Percentiles rank a stretch among this genome's conserved stretches.
Conservation (phyloP, 2,797 vertebrate species). For the Muscicapa comitata region DNA sequence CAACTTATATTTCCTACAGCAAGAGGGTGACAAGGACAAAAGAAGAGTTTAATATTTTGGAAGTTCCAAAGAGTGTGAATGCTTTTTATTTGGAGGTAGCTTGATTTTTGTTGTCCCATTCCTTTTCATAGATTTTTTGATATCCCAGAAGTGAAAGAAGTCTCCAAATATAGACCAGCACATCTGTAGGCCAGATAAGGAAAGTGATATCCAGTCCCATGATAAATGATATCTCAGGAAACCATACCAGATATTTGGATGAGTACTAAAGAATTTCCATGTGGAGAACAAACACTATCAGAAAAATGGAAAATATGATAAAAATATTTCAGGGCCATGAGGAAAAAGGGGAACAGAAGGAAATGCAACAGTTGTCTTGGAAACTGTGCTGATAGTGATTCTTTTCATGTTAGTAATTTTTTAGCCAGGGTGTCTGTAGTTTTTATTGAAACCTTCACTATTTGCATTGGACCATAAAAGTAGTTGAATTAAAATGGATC, state of each 20-base stretch:
- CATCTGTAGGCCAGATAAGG: slow-evolving; percentile 36
- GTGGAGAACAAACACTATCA: neutral
- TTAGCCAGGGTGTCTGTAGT: neutral
- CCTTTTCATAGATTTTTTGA: neutral
- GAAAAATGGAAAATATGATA: neutral
- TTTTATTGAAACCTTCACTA: neutral
- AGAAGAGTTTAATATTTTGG: neutral
- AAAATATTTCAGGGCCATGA: neutral
- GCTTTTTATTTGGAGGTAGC: neutral
- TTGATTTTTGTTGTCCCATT: neutral
- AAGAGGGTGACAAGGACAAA: neutral
- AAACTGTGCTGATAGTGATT: neutral
- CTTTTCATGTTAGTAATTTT: neutral
- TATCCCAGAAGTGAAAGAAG: neutral
- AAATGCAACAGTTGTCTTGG: slow-evolving; percentile 3
- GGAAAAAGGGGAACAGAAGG: neutral
- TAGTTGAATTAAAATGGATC: neutral
- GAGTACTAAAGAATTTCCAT: slow-evolving; percentile 3
- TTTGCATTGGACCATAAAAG: neutral
- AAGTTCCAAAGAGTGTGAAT: neutral
- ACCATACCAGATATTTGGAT: slow-evolving; percentile 12
- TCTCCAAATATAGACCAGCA: neutral
- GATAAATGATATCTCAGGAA: slow-evolving; percentile 21
- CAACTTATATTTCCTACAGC: neutral
- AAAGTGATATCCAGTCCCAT: neutral